Evolutionary conservation across 30 jellyfish, hydroid and myxozoan genomes (phyloP).

Genomic region (Aurelia sp.): DNA sequence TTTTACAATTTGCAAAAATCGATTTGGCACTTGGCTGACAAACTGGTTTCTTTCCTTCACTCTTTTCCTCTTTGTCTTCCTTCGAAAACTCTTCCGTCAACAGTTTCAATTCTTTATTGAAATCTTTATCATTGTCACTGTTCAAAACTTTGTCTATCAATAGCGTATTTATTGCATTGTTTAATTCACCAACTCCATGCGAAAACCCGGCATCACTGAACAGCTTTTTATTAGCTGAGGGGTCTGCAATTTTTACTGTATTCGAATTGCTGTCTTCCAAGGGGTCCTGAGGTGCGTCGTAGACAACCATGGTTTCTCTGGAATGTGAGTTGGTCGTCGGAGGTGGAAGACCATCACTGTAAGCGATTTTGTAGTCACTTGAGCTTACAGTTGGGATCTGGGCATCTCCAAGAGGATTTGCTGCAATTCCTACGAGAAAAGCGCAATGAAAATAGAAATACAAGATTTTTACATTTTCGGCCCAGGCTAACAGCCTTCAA

Average conservation of each 20-base stretch:
- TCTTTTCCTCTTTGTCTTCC: conserved; percentile 23
- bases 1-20: conserved; percentile 65
- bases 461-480: no score
- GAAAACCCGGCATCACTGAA: conserved; percentile 61
- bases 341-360: conserved; percentile 58
- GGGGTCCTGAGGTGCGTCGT: conserved; percentile 64
- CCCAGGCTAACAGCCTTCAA: no score
- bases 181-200: conserved; percentile 59
- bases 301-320: conserved; percentile 6
- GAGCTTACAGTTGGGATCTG: conserved; percentile 59
- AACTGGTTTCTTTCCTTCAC: conserved; percentile 18
- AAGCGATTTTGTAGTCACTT: conserved; percentile 57
- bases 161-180: conserved; percentile 40
- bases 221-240: conserved; percentile 54
- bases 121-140: conserved; percentile 65
- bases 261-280: conserved; percentile 59
- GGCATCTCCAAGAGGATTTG: conserved; percentile 56
- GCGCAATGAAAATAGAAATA: background rate
- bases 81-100: conserved; percentile 57
- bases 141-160: conserved; percentile 59
- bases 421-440: background rate
- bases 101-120: conserved; percentile 40
- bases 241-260: conserved; percentile 66
- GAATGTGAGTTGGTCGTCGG: background rate
- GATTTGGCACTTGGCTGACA: conserved; percentile 79